A percentile compares a stretch with the other conserved stretches of the same genome.
phyloP scores from a whole-genome alignment of 2,888 invertebrate genomes.

The Amphipyra berbera region DNA sequence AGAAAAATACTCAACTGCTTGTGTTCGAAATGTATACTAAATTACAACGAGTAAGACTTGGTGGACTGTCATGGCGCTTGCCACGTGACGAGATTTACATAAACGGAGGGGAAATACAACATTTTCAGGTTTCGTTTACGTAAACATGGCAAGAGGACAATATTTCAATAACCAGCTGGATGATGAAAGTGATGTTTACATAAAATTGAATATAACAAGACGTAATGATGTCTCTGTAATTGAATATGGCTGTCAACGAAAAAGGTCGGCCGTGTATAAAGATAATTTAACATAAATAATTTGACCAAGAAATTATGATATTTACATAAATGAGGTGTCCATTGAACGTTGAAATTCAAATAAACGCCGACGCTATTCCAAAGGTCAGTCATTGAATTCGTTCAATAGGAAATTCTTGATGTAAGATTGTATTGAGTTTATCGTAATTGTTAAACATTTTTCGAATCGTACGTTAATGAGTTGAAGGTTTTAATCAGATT shows the following conservation, averaged over 20 bases:
- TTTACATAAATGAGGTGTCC: constrained; percentile 47
- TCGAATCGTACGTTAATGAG: constrained; percentile 46
- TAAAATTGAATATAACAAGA: constrained; percentile 61
- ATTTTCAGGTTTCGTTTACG: constrained; percentile 16
- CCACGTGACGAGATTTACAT: constrained; percentile 6
- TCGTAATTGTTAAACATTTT: constrained; percentile 45
- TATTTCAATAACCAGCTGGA: constrained; percentile 55
- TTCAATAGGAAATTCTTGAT: constrained; percentile 46
- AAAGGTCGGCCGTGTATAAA: constrained; percentile 50
- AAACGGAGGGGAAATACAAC: constrained; percentile 9
- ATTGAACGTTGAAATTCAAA: constrained; percentile 46
- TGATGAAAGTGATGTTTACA: constrained; percentile 65
- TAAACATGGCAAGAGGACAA: constrained; percentile 27
- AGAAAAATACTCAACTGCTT: constrained; percentile 7
- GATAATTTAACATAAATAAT: constrained; percentile 38
- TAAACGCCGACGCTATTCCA: constrained; percentile 49
- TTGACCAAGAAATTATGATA: constrained; percentile 53
- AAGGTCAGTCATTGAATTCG: constrained; percentile 46
- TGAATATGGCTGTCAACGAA: constrained; percentile 61
- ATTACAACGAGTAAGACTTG: constrained; percentile 1
- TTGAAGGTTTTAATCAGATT: constrained; percentile 42
- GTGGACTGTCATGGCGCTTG: not conserved
- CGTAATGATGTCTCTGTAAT: constrained; percentile 62
- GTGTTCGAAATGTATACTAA: not conserved
- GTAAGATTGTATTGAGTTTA: constrained; percentile 42